These are phyloP conservation scores for Chionis minor DNA, from an alignment of 2,113 vertebrate species.

Conservation along the genomic window DNA sequence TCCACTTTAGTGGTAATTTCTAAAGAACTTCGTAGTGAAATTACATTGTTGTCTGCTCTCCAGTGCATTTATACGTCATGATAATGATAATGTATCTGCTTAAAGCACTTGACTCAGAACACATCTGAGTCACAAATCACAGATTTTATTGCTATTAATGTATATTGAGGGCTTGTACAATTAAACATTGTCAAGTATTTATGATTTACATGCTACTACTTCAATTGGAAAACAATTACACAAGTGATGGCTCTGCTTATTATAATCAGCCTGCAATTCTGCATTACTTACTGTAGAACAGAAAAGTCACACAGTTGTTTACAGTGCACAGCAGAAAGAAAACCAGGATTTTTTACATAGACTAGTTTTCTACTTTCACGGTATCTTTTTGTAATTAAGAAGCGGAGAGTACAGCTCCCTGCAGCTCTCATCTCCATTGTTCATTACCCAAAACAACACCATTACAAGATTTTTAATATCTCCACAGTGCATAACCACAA, in stretches of 20 bases:
- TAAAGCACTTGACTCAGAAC: conserved; percentile 68
- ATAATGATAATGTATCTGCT: conserved; percentile 64
- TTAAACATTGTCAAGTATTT: conserved; percentile 60
- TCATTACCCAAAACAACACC: conserved; percentile 44
- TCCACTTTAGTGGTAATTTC: conserved; percentile 49
- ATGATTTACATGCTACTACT: conserved; percentile 37
- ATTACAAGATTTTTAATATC: conserved; percentile 23
- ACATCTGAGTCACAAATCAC: conserved; percentile 60
- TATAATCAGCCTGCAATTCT: conserved; percentile 46
- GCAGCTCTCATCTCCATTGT: conserved; percentile 56
- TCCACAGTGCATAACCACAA: conserved; percentile 31
- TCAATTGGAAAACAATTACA: conserved; percentile 41
- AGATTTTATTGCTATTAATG: conserved; percentile 55
- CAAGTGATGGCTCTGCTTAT: conserved; percentile 30
- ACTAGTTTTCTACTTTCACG: conserved; percentile 1
- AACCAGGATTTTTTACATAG: background rate
- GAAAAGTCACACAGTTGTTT: conserved; percentile 37
- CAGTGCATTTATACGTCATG: conserved; percentile 57
- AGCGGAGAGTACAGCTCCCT: background rate
- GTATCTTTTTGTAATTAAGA: background rate
- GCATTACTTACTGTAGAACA: conserved; percentile 39
- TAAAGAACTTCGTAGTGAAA: conserved; percentile 52
- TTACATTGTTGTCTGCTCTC: conserved; percentile 61
- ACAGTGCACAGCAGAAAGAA: conserved; percentile 19
- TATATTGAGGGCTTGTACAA: conserved; percentile 42